A percentile compares a stretch with the other conserved stretches of the same genome.
These are phyloP conservation scores for Neomorphus geoffroyi DNA, from an alignment of 2,797 vertebrate species.

Conservation along the genomic window DNA sequence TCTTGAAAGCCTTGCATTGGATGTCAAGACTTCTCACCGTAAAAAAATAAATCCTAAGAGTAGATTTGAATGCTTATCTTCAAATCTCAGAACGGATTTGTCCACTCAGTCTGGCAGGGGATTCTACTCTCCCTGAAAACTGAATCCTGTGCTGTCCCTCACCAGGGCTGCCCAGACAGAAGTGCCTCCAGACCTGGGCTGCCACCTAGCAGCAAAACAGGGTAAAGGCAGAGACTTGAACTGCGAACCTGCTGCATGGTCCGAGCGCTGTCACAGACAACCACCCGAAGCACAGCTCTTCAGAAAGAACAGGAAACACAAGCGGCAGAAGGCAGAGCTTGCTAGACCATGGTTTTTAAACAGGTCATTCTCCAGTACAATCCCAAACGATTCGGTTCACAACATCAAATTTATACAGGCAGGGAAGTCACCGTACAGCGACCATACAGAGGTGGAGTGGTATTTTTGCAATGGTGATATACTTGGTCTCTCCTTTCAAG, in stretches of 20 bases:
- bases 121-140: not conserved
- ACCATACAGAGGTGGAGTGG: not conserved
- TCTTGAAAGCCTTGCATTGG: not conserved
- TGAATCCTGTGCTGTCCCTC: not conserved
- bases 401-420: not conserved
- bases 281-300: not conserved
- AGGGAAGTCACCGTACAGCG: not conserved
- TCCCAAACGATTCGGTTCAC: not conserved
- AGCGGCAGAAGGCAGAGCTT: not conserved
- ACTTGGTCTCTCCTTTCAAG: not conserved
- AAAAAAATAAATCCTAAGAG: not conserved
- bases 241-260: not conserved
- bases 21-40: not conserved
- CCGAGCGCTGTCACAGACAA: not conserved
- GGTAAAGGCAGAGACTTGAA: not conserved
- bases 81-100: not conserved
- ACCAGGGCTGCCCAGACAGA: not conserved
- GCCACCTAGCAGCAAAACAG: constrained; percentile 36
- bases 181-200: not conserved
- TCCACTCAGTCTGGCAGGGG: not conserved
- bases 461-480: not conserved
- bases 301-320: not conserved
- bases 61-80: not conserved
- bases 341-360: not conserved
- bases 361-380: not conserved